Conservation (phyloP, 2,888 invertebrate genomes). For the Drosophila conformis region DNA sequence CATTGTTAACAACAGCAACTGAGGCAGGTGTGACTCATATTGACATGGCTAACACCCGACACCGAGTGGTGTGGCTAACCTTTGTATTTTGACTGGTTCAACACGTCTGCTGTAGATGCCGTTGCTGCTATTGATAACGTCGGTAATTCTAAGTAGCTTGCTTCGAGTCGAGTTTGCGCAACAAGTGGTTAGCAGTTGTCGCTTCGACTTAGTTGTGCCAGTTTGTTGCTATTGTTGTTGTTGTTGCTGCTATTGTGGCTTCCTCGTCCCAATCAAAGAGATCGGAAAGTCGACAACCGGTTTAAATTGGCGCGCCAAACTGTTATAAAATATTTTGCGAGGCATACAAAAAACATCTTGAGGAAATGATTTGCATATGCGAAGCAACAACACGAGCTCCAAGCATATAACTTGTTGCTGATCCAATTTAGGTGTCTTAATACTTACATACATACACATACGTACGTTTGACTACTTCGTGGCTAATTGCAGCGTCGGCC, state of each 20-base stretch:
- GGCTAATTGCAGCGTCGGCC: constrained; percentile 63
- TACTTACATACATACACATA: neutral
- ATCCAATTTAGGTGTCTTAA: constrained; percentile 54
- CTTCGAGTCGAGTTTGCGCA: constrained; percentile 50
- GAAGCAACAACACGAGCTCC: constrained; percentile 24
- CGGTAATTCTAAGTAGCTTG: constrained; percentile 52
- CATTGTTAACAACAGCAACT: constrained; percentile 12
- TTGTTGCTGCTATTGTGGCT: constrained; percentile 48
- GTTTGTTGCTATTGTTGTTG: constrained; percentile 26
- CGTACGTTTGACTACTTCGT: constrained; percentile 17
- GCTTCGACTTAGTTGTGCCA: constrained; percentile 42
- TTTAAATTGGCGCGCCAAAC: constrained; percentile 63
- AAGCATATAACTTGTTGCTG: constrained; percentile 19
- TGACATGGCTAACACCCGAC: constrained; percentile 63
- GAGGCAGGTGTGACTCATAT: constrained; percentile 73
- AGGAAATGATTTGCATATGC: constrained; percentile 77
- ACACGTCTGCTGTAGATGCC: constrained; percentile 55
- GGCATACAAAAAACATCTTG: constrained; percentile 48
- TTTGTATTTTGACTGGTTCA: constrained; percentile 68
- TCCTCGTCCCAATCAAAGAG: constrained; percentile 60
- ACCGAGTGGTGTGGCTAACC: constrained; percentile 58
- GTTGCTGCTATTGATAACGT: constrained; percentile 53
- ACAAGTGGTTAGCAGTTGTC: constrained; percentile 62
- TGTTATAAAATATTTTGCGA: constrained; percentile 54
- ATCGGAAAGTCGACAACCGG: constrained; percentile 62